Evolutionary conservation across 2,888 invertebrate genomes (phyloP), one percentile per base, ranked within the genome.

Genomic region (Drosophila cognata): DNA sequence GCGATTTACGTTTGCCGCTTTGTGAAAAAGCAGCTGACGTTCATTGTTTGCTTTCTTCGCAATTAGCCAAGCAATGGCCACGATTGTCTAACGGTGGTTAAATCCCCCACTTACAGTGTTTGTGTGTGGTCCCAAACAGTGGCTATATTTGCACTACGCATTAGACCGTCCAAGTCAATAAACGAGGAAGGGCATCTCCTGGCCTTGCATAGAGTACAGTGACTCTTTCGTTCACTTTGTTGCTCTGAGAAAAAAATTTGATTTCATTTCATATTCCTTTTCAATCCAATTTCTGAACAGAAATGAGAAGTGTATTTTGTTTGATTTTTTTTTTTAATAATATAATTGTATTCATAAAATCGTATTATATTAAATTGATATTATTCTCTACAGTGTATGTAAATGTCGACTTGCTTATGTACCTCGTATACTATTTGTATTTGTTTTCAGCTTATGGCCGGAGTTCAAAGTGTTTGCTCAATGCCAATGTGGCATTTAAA

Each of bases 401-500:
- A 8, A 5, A 28, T 10, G 29, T 57, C 74, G 75, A 16, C 55
- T 43, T 71, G 28, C 18, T 10, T 0, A 18, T 10, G 4, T 21
- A 16, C 7, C 8, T 11, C n/a, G 5, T 33, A 33, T 4, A 8
- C 29, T 64, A 31, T 65, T 55, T 61, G 43, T 18, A 56, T 71
- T 51, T 51, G 43, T 46, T 66, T 50, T 64, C 41, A 46, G 62
- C 64, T 60, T 67, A 50, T 60, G 60, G 57, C 57, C 55, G 41
- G 56, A 74, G 77, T 66, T 79, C 77, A 69, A 75, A 73, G 70
- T 89, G 81, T 86, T 86, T 89, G 81, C 85, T 74, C 89, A 86
- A 80, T 87, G 89, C 74, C 87, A 85, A 88, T 87, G 82, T 78
- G 85, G 88, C 89, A 89, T 86, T 89, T 82, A 84, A 85, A 82